A percentile compares a stretch with the other conserved stretches of the same genome.
Evolutionary conservation across 2,888 invertebrate species (phyloP).

Genomic region (Drosophila cracens): DNA sequence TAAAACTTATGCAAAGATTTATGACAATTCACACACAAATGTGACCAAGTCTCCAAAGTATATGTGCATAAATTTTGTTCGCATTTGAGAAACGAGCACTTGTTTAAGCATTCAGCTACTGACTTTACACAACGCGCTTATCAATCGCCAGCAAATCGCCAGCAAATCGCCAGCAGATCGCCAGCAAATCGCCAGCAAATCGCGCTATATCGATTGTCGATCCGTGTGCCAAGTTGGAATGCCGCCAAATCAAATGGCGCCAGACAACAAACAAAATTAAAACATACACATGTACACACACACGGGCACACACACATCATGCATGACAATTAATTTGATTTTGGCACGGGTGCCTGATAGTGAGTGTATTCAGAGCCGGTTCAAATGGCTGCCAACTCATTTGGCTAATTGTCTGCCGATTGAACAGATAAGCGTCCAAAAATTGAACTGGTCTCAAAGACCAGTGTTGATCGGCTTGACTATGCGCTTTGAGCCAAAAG

Average conservation of each 20-base stretch:
- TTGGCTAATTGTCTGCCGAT: conserved; percentile 75
- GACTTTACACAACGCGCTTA: conserved; percentile 38
- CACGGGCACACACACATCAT: conserved; percentile 59
- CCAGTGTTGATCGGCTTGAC: background rate
- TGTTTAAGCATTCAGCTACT: conserved; percentile 29
- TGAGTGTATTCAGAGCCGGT: conserved; percentile 12
- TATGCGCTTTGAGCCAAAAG: background rate
- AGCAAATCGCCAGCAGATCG: conserved; percentile 34
- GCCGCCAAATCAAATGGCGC: conserved; percentile 62
- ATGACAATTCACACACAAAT: conserved; percentile 60
- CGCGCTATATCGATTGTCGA: conserved; percentile 45
- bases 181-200: conserved; percentile 34
- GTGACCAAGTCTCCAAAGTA: conserved; percentile 29
- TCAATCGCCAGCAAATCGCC: conserved; percentile 39
- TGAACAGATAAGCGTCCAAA: conserved; percentile 53
- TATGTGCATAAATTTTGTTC: background rate
- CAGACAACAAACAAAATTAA: conserved; percentile 44
- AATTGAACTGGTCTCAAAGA: background rate
- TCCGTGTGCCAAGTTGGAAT: conserved; percentile 72
- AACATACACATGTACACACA: conserved; percentile 35
- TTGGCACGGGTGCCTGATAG: conserved; percentile 52
- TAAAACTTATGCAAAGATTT: conserved; percentile 67
- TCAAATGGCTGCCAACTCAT: conserved; percentile 65
- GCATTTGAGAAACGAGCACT: conserved; percentile 12
- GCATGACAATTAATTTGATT: conserved; percentile 76